These are phyloP conservation scores for Chelonus insularis DNA, from an alignment of 1,140 invertebrate genomes.

Conservation along the genomic window DNA sequence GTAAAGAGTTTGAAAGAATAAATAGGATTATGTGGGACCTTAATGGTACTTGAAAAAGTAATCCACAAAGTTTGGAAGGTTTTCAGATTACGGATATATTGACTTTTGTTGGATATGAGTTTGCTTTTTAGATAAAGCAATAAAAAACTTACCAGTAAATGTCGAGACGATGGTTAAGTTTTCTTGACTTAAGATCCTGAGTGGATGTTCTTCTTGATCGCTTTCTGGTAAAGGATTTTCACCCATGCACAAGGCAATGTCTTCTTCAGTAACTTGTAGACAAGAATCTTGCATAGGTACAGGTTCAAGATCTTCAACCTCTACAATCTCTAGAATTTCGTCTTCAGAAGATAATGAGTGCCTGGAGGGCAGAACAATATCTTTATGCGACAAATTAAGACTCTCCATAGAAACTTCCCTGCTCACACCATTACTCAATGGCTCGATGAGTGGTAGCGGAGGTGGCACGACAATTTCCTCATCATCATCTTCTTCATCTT, in stretches of 20 bases:
- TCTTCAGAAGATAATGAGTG: conserved; percentile 62
- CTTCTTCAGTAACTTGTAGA: conserved; percentile 88
- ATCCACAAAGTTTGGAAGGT: not conserved
- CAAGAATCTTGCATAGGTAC: conserved; percentile 82
- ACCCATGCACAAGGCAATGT: conserved; percentile 85
- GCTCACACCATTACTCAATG: conserved; percentile 66
- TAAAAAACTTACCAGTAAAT: conserved; percentile 66
- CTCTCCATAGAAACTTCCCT: conserved; percentile 79
- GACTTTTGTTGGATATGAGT: conserved; percentile 11
- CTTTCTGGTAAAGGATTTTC: conserved; percentile 74
- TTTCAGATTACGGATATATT: conserved; percentile 4
- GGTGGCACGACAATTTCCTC: conserved; percentile 76
- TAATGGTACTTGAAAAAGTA: conserved; percentile 9
- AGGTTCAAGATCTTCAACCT: conserved; percentile 78
- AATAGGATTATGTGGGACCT: not conserved
- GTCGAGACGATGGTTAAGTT: conserved; percentile 87
- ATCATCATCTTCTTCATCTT: conserved; percentile 68
- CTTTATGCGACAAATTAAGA: conserved; percentile 64
- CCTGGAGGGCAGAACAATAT: conserved; percentile 49
- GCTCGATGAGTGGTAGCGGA: conserved; percentile 73
- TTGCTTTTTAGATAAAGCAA: not conserved
- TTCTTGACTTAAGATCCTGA: conserved; percentile 85
- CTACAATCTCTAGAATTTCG: conserved; percentile 80
- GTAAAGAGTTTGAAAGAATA: conserved; percentile 6
- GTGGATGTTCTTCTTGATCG: conserved; percentile 78